Evolutionary conservation across 2,797 vertebrate genomes (phyloP).

Genomic region (Rachycentron canadum): DNA sequence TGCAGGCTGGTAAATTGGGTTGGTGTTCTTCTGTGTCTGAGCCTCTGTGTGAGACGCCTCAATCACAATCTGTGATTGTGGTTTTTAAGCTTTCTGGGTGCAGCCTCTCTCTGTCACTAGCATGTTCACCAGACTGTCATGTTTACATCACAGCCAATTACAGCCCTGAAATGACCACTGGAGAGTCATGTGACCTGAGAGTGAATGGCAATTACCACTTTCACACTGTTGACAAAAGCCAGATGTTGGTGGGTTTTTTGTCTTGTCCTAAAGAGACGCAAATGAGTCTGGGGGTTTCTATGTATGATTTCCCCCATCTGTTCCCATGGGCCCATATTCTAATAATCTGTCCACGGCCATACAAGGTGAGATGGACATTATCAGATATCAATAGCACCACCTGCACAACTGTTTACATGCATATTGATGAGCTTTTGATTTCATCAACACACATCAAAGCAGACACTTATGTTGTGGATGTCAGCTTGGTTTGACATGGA

Average conservation of each 20-base stretch:
- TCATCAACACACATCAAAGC: neutral
- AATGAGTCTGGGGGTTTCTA: neutral
- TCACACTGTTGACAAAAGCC: neutral
- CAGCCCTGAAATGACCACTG: neutral
- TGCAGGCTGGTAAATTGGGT: neutral
- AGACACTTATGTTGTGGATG: neutral
- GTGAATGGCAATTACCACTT: neutral
- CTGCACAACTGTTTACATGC: constrained; percentile 1
- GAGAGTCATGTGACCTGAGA: neutral
- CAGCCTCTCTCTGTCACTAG: no score
- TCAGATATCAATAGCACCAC: constrained; percentile 6
- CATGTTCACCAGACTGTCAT: no score
- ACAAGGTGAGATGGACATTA: neutral
- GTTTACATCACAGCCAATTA: neutral
- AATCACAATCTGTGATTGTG: neutral
- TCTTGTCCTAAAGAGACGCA: no score
- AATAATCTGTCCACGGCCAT: neutral
- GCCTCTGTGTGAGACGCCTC: neutral
- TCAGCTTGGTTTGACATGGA: neutral
- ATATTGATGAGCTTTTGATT: neutral
- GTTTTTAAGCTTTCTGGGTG: neutral
- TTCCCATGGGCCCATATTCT: neutral
- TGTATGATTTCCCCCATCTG: neutral
- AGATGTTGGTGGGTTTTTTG: neutral
- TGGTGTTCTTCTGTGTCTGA: neutral